Conservation (phyloP, 1,140 invertebrate genomes). For the Cyrtorhinus lividipennis region DNA sequence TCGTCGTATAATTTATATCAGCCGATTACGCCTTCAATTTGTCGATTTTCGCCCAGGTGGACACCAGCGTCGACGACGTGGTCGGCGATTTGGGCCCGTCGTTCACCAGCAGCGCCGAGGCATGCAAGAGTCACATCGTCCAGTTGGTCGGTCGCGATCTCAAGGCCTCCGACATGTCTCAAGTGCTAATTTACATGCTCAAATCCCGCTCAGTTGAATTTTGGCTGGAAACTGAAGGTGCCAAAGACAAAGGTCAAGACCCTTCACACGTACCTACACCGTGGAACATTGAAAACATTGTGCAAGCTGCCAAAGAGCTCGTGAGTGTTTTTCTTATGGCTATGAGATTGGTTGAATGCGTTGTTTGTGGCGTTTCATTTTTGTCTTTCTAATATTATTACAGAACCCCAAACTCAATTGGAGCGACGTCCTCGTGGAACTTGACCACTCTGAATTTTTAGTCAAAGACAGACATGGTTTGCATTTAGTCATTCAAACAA, state of each 20-base stretch:
- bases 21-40: no score
- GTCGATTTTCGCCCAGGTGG: conserved; percentile 35
- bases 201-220: conserved; percentile 19
- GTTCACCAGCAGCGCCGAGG: conserved; percentile 74
- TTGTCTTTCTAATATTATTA: conserved; percentile 3
- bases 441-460: conserved; percentile 81
- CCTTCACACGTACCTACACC: conserved; percentile 35
- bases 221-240: conserved; percentile 19
- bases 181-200: conserved; percentile 75
- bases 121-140: conserved; percentile 68
- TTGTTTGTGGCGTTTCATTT: conserved; percentile 8
- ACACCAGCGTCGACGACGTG: conserved; percentile 61
- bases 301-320: conserved; percentile 77
- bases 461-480: conserved; percentile 75
- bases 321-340: conserved; percentile 33
- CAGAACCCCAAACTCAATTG: conserved; percentile 63
- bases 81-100: conserved; percentile 79
- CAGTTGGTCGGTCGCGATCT: conserved; percentile 60
- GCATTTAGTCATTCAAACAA: conserved; percentile 59
- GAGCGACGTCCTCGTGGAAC: conserved; percentile 79
- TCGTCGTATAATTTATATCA: conserved; percentile 3
- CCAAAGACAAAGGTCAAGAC: conserved; percentile 21
- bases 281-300: conserved; percentile 89
- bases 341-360: conserved; percentile 8
- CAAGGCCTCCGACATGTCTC: conserved; percentile 62